Base-by-base conservation (phyloP, 2,113 vertebrate genomes). In the Oryzias celebensis region DNA sequence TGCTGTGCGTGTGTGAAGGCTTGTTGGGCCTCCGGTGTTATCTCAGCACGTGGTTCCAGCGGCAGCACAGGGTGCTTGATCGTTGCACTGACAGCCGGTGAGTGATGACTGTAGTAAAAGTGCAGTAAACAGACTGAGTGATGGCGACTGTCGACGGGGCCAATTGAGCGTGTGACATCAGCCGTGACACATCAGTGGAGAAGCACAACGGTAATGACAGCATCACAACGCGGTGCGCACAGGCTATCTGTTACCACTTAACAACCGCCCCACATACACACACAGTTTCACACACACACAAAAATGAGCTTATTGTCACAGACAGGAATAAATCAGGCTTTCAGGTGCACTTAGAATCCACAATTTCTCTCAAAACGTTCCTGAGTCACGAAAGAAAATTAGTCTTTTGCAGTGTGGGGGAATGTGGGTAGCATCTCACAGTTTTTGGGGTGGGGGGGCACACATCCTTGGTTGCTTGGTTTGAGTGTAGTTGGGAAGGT, bases 101-200 rank as follows among this genome's bases (percentile, higher is more conserved):
- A 87, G 72, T 86, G 86, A 90, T 90, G 81, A 82, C 85, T 76
- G 75, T 80, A 71, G 86, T 90, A 85, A 88, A 86, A 74, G 72
- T 71, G 83, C 66, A 77, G 83, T 91, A 90, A 89, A 83, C 72
- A 73, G 76, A 52, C 68, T 89, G 89, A 90, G 77, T 81, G 87
- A 91, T 91, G 85, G 81, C 71, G 62, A 67, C 85, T 88, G 89
- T 90, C 87, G 81, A 70, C 67, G 73, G 80, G 85, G 81, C 87
- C 88, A 91, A 92, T 89, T 91, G 91, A 88, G 88, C 85, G 63
- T 89, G 84, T 89, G 89, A 91, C 91, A 91, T 88, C 87, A 85
- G 90, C 80, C 81, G 77, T 77, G 81, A 75, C 83, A 82, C 75
- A 85, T 87, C 81, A 65, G 83, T 67, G 65, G 82, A 87, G 84